Evolutionary conservation across 2,797 vertebrate genomes (phyloP).

Genomic region (Parambassis ranga): DNA sequence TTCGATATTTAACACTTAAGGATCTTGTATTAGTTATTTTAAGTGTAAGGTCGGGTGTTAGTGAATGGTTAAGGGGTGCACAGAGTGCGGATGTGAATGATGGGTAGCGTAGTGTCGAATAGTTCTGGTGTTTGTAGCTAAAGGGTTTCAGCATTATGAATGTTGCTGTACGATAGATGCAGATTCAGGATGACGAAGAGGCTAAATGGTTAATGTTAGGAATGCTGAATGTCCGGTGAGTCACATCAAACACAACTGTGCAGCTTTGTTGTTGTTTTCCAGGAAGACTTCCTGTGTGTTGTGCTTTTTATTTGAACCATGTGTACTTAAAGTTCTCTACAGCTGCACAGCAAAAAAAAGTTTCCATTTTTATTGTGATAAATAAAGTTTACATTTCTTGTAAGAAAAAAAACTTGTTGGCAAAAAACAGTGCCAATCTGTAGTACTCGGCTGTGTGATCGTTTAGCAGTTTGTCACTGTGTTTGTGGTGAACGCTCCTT

Average conservation of each 20-base stretch:
- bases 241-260: background rate
- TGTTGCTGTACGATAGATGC: constrained; percentile 43
- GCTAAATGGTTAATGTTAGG: background rate
- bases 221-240: constrained; percentile 30
- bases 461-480: background rate
- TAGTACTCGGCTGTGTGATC: constrained; percentile 32
- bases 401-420: constrained; percentile 11
- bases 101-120: constrained; percentile 22
- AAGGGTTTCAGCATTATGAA: constrained; percentile 33
- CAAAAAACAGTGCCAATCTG: constrained; percentile 49
- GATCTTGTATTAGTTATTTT: background rate
- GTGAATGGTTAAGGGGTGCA: background rate
- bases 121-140: constrained; percentile 10
- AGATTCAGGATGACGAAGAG: background rate
- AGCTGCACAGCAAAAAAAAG: constrained; percentile 9
- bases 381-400: constrained; percentile 60
- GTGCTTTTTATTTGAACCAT: background rate
- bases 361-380: background rate
- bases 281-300: background rate
- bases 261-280: background rate
- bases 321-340: background rate
- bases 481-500: constrained; percentile 41
- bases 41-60: background rate
- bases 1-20: background rate
- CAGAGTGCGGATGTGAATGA: constrained; percentile 11